These are phyloP conservation scores for Myotis daubentonii DNA, from an alignment of 2,797 vertebrate species.

Conservation along the genomic window DNA sequence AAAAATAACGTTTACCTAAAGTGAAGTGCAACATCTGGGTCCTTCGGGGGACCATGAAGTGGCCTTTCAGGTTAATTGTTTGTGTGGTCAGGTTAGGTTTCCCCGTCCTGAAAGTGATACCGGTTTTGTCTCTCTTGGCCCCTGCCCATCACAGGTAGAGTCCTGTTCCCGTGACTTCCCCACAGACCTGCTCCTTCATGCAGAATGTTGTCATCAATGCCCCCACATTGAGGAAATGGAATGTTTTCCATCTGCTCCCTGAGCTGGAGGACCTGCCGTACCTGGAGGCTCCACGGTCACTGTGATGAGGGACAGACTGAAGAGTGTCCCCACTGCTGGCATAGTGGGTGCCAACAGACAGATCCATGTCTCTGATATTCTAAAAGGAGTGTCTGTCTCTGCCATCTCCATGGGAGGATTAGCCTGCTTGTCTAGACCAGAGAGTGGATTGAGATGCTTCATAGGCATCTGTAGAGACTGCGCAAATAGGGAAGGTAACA, in stretches of 20 bases:
- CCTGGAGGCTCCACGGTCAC: not conserved
- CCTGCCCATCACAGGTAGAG: constrained; percentile 59
- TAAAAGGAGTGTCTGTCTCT: not conserved
- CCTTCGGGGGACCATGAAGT: constrained; percentile 43
- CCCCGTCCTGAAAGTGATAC: constrained; percentile 44
- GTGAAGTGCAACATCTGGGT: constrained; percentile 78
- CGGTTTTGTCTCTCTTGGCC: constrained; percentile 61
- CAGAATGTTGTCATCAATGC: not conserved
- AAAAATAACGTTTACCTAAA: constrained; percentile 82
- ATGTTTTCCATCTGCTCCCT: constrained; percentile 33
- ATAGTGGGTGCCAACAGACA: not conserved
- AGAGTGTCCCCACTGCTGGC: not conserved
- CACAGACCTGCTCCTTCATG: constrained; percentile 51
- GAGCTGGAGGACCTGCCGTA: not conserved
- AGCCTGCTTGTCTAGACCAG: not conserved
- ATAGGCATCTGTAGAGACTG: not conserved
- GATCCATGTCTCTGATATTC: not conserved
- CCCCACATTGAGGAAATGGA: not conserved
- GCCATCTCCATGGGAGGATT: not conserved
- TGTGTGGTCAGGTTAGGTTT: constrained; percentile 67
- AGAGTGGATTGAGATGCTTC: not conserved
- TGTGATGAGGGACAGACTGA: not conserved
- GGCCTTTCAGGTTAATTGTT: constrained; percentile 75
- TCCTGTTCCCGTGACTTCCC: constrained; percentile 26
- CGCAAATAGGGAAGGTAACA: not conserved